Evolutionary conservation across 1,140 invertebrate genomes (phyloP).

Genomic region (Saccostrea cuccullata): DNA sequence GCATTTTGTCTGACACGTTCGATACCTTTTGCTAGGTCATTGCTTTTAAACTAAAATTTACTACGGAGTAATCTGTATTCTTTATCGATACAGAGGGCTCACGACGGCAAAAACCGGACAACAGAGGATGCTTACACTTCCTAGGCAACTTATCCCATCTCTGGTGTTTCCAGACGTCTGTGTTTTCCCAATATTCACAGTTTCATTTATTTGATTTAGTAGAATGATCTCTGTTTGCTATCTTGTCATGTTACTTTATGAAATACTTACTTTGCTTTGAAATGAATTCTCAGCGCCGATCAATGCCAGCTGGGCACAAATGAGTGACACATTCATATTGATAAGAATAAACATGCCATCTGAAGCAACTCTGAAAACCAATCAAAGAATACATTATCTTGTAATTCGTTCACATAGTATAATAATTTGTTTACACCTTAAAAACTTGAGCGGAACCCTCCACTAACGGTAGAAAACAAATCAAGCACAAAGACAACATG

Average conservation of each 20-base stretch:
- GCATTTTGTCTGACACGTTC: too few relatives aligned
- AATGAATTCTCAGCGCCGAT: conserved; percentile 65
- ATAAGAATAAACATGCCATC: conserved; percentile 62
- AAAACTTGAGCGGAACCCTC: neutral
- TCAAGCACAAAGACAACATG: conserved; percentile 61
- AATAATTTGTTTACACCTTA: neutral
- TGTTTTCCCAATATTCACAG: too few relatives aligned
- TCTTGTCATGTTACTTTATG: neutral
- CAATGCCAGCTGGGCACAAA: conserved; percentile 61
- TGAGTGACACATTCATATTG: conserved; percentile 61
- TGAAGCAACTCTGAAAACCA: conserved; percentile 52
- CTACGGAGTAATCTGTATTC: too few relatives aligned
- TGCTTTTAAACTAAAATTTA: too few relatives aligned
- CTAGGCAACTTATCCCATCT: too few relatives aligned
- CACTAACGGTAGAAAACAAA: conserved; percentile 67
- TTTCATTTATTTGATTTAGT: too few relatives aligned
- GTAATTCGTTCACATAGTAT: neutral
- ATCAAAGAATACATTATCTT: neutral
- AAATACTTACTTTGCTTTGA: conserved; percentile 54
- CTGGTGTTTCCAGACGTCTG: too few relatives aligned
- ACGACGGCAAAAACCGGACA: too few relatives aligned
- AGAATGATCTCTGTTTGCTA: too few relatives aligned
- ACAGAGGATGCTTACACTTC: too few relatives aligned
- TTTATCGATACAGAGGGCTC: too few relatives aligned
- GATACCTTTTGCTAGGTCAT: too few relatives aligned